phyloP scores from a whole-genome alignment of 2,113 vertebrate genomes.

The Cololabis saira region DNA sequence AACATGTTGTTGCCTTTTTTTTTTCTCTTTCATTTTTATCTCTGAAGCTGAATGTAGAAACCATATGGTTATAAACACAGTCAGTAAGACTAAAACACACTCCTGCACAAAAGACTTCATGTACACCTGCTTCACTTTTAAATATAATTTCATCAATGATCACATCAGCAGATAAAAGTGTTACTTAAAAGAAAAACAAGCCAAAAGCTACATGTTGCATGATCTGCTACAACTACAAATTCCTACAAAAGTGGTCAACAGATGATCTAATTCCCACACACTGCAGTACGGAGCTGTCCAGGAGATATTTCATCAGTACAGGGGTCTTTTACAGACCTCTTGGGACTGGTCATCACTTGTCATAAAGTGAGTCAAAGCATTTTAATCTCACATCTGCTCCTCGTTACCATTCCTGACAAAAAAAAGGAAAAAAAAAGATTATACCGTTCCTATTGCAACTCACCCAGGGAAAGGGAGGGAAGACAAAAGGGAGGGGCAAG shows the following conservation, averaged over 20 bases:
- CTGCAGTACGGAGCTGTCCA: slow-evolving; percentile 43
- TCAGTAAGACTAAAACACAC: too few relatives aligned
- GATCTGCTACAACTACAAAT: slow-evolving; percentile 34
- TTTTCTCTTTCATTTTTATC: neutral
- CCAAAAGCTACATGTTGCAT: slow-evolving; percentile 43
- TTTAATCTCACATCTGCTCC: slow-evolving; percentile 85
- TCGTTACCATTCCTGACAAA: slow-evolving; percentile 73
- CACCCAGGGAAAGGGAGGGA: slow-evolving; percentile 53
- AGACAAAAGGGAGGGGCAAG: slow-evolving; percentile 31
- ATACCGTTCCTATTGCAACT: slow-evolving; percentile 51
- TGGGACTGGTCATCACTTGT: slow-evolving; percentile 79
- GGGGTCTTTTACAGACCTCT: slow-evolving; percentile 76
- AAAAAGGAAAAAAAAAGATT: slow-evolving; percentile 65
- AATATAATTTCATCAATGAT: slow-evolving; percentile 22
- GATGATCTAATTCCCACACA: slow-evolving; percentile 75
- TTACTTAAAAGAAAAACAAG: slow-evolving; percentile 24
- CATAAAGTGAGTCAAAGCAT: slow-evolving; percentile 78
- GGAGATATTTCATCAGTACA: slow-evolving; percentile 76
- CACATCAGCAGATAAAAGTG: slow-evolving; percentile 4
- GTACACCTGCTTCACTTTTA: slow-evolving; percentile 10
- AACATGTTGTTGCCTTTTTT: slow-evolving; percentile 7
- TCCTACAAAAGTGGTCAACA: slow-evolving; percentile 50
- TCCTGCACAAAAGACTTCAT: neutral
- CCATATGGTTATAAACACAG: too few relatives aligned
- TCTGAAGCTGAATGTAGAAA: too few relatives aligned